Percentiles rank a stretch among this genome's conserved stretches.
Conservation (phyloP, 23 tunicate genomes). For the Aplidium turbinatum region DNA sequence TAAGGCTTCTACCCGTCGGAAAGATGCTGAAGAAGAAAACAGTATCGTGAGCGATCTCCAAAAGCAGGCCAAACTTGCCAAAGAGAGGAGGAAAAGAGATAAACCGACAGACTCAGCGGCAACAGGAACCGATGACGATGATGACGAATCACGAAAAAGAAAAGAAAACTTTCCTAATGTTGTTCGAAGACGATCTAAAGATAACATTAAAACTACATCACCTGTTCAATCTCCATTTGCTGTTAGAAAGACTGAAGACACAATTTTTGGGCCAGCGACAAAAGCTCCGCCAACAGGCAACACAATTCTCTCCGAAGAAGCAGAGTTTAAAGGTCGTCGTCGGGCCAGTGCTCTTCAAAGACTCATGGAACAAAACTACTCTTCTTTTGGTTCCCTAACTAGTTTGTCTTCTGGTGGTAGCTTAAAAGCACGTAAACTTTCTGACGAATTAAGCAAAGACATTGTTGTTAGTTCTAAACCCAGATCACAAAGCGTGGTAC, state of each 20-base stretch:
- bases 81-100: constrained; percentile 14
- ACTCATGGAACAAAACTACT: constrained; percentile 32
- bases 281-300: background rate
- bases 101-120: constrained; percentile 29
- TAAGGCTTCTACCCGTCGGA: no score
- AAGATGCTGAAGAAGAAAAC: constrained; percentile 1
- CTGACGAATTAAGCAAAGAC: no score
- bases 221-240: background rate
- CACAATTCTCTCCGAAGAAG: constrained; percentile 3
- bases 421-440: no score
- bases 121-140: constrained; percentile 20
- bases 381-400: no score
- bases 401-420: no score
- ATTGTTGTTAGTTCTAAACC: no score
- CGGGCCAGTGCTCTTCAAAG: constrained; percentile 58
- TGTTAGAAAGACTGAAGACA: constrained; percentile 13
- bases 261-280: constrained; percentile 8
- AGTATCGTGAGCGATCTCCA: constrained; percentile 13
- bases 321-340: constrained; percentile 30
- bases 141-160: constrained; percentile 10
- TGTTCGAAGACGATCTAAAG: constrained; percentile 14
- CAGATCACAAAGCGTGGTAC: no score
- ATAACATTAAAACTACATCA: background rate
- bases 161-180: background rate
- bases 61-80: constrained; percentile 36